Conservation (phyloP, 1,140 invertebrate genomes). For the Rhagoletis pomonella region DNA sequence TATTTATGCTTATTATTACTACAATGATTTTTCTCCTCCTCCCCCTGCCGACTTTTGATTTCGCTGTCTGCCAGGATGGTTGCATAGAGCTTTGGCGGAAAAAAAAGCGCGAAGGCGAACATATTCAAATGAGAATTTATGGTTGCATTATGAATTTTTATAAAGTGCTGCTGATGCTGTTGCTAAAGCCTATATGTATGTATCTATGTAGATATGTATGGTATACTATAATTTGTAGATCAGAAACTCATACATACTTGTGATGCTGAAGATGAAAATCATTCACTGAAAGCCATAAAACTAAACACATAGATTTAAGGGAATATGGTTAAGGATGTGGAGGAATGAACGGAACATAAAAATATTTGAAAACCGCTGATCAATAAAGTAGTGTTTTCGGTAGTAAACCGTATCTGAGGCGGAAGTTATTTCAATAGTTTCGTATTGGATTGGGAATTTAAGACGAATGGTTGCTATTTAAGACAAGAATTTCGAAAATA, state of each 20-base stretch:
- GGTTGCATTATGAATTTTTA: slow-evolving; percentile 74
- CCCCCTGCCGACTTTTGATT: not conserved
- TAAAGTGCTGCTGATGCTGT: slow-evolving; percentile 66
- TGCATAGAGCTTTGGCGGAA: not conserved
- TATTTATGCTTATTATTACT: slow-evolving; percentile 42
- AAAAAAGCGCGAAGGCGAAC: slow-evolving; percentile 54
- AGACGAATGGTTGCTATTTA: no score
- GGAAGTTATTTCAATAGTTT: no score
- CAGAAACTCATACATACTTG: slow-evolving; percentile 1
- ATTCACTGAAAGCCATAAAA: not conserved
- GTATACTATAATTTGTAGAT: not conserved
- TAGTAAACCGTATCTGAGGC: no score
- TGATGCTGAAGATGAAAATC: not conserved
- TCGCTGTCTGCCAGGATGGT: not conserved
- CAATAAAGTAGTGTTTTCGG: no score
- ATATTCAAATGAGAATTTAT: slow-evolving; percentile 74
- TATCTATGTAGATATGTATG: no score
- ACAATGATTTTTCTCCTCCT: not conserved
- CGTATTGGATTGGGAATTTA: no score
- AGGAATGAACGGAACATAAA: no score
- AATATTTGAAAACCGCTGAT: no score
- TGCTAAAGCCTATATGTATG: not conserved
- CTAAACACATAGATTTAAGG: no score
- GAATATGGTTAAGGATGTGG: no score
- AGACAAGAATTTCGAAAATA: no score